Evolutionary conservation across 2,888 invertebrate species (phyloP), one percentile per base, ranked within the genome.

Genomic region (Phymatocera aterrima): DNA sequence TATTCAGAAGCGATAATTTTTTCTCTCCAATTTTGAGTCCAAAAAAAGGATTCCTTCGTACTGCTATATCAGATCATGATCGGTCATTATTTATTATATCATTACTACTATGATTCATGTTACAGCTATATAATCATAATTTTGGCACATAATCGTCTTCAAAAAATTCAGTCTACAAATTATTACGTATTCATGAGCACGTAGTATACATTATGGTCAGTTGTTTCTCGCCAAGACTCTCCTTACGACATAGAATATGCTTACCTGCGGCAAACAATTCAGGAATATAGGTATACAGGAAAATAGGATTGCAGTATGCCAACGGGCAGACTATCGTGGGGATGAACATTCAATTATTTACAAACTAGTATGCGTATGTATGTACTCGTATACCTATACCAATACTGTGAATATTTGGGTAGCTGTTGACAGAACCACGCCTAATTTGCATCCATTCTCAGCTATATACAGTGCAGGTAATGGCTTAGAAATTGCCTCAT

Each of bases 311-410:
- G 34, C 18, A 37, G n/a, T 18, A 64, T n/a, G 64, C 64, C 34
- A 68, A 60, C 24, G 21, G 21, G 31, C n/a, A 24, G 43, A 43
- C 46, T 43, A 43, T 40, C 12, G 6, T 37, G 24, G 10, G 46
- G 46, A 68, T 68, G 68, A 68, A 12, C 68, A 68, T 68, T 68
- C 68, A 24, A 68, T 68, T 40, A 68, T 68, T 68, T 68, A 43
- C 68, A 6, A 43, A 28, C 18, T 40, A 40, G 18, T 65, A 40
- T 40, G 40, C n/a, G n/a, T n/a, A n/a, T n/a, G n/a, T n/a, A n/a
- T n/a, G n/a, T n/a, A n/a, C n/a, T n/a, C n/a, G n/a, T n/a, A n/a
- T n/a, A n/a, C n/a, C n/a, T n/a, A n/a, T n/a, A n/a, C n/a, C n/a
- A n/a, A n/a, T n/a, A 21, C 46, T 24, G 68, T 43, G 43, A 18